Percentiles rank a stretch among this genome's conserved stretches.
Conservation (phyloP, 2,797 vertebrate species). For the Melanotaenia parkinsoni region DNA sequence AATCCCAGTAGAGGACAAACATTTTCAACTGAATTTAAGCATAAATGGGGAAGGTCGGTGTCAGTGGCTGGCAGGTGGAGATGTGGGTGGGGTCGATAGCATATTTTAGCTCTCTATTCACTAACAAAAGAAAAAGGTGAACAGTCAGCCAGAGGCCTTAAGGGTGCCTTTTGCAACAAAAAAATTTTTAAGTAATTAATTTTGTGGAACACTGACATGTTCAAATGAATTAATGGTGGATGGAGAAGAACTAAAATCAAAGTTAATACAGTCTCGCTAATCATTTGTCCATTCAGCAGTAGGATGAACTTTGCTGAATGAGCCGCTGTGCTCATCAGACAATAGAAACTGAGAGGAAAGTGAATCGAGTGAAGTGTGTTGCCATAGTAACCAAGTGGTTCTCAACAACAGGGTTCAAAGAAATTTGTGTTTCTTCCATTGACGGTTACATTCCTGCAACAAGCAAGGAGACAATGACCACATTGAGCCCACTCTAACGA, state of each 20-base stretch:
- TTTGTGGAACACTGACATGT: neutral
- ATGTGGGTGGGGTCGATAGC: no score
- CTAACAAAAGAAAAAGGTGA: no score
- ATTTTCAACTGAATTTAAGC: no score
- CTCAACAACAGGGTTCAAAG: conserved; percentile 68
- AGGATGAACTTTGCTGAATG: conserved; percentile 57
- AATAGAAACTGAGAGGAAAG: conserved; percentile 22
- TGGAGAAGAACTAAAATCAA: no score
- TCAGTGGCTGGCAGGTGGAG: no score
- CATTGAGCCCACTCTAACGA: conserved; percentile 79
- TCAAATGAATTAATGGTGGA: neutral
- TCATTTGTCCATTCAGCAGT: conserved; percentile 13
- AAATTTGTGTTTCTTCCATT: conserved; percentile 67
- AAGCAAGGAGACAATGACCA: conserved; percentile 72
- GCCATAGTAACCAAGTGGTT: conserved; percentile 71
- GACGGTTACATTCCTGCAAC: conserved; percentile 70
- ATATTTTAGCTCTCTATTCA: no score
- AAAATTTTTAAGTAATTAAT: neutral
- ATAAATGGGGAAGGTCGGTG: no score
- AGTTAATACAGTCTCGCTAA: neutral
- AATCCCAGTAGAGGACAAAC: no score
- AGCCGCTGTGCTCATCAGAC: conserved; percentile 37
- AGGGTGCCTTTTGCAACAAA: no score
- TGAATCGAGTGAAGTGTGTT: conserved; percentile 52
- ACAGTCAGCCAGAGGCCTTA: no score